Evolutionary conservation across 1,140 invertebrate species (phyloP).

Genomic region (Eueides isabella): DNA sequence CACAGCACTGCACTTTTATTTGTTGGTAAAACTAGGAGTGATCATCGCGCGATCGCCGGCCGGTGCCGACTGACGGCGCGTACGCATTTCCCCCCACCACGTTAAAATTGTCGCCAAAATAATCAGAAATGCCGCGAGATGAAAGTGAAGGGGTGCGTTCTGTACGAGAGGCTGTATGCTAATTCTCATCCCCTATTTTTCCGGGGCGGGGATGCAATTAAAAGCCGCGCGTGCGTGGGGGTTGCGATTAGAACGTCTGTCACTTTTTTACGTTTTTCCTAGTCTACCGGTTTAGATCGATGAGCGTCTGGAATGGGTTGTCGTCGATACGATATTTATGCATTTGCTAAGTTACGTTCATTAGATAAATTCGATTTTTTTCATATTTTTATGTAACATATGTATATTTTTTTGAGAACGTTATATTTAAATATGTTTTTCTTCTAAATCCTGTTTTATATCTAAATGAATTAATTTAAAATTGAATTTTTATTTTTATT

Average conservation of each 20-base stretch:
- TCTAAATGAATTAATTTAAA: neutral
- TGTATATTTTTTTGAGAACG: neutral
- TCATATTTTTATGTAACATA: neutral
- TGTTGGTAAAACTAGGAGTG: conserved; percentile 32
- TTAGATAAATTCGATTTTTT: neutral
- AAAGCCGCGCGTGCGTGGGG: conserved; percentile 79
- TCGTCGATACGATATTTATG: conserved; percentile 16
- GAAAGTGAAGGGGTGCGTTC: conserved; percentile 74
- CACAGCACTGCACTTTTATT: conserved; percentile 61
- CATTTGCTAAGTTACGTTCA: neutral
- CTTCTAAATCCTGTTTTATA: neutral
- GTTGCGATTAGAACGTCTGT: conserved; percentile 77
- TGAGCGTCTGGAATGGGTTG: conserved; percentile 50
- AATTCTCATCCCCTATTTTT: conserved; percentile 78
- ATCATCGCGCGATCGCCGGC: conserved; percentile 73
- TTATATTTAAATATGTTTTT: neutral
- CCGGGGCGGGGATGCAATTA: conserved; percentile 78
- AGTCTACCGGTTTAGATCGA: conserved; percentile 71
- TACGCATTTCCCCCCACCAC: conserved; percentile 58
- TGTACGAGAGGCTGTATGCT: conserved; percentile 74
- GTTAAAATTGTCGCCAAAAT: conserved; percentile 63
- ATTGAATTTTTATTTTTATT: neutral
- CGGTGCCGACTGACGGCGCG: conserved; percentile 73
- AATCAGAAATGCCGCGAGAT: conserved; percentile 58
- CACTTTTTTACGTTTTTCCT: conserved; percentile 78